A percentile compares a stretch with the other conserved stretches of the same genome.
phyloP scores from a whole-genome alignment of 2,113 vertebrate species.

The Melospiza melodia region DNA sequence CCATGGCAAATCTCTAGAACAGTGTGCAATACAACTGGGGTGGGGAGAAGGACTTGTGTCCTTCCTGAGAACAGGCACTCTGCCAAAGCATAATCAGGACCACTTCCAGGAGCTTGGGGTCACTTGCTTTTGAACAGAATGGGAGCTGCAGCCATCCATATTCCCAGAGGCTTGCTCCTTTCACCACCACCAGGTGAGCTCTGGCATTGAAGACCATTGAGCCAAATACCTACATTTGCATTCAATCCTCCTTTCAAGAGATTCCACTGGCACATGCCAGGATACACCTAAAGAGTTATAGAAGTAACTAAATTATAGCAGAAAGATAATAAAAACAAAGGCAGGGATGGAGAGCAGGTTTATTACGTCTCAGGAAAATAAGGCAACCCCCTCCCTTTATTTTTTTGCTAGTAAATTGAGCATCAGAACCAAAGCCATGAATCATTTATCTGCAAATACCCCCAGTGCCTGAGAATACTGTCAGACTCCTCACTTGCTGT shows the following conservation, averaged over 20 bases:
- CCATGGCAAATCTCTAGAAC: not conserved
- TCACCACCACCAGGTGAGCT: not conserved
- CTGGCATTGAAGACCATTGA: not conserved
- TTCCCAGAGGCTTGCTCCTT: not conserved
- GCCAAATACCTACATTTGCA: not conserved
- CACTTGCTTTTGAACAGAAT: not conserved
- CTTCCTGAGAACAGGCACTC: not conserved
- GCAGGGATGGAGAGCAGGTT: not conserved
- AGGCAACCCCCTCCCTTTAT: not conserved
- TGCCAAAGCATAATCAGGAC: not conserved
- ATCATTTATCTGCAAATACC: not conserved
- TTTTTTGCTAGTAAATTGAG: not conserved
- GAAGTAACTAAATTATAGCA: not conserved
- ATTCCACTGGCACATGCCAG: not conserved
- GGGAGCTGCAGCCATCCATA: not conserved
- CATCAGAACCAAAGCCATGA: not conserved
- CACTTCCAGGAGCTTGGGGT: not conserved
- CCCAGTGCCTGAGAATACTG: not conserved
- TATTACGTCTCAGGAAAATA: conserved; percentile 3
- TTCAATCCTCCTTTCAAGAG: not conserved
- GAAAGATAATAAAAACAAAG: not conserved
- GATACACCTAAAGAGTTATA: not conserved
- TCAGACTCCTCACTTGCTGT: not conserved
- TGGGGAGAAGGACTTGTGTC: not conserved
- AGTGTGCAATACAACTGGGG: not conserved